Conservation (phyloP, 2,888 invertebrate genomes). For the Stenchaetothrips biformis region DNA sequence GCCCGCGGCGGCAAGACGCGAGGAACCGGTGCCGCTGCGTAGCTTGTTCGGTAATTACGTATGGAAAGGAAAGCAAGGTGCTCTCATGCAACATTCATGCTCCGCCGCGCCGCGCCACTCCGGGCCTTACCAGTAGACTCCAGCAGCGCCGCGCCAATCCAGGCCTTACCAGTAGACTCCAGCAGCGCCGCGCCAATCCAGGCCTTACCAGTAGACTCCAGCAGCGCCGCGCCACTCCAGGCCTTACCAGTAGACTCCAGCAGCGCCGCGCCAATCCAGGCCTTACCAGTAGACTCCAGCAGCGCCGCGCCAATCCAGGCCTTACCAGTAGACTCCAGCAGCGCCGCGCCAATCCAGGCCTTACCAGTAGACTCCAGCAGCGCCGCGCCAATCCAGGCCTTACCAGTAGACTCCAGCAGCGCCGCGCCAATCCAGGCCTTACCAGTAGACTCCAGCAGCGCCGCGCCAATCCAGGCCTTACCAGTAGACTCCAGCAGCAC, state of each 20-base stretch:
- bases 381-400: neutral
- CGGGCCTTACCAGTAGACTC: neutral
- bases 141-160: neutral
- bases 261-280: neutral
- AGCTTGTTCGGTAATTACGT: neutral
- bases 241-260: neutral
- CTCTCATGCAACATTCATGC: conserved; percentile 5
- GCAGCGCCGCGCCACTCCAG: neutral
- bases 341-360: neutral
- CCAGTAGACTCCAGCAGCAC: neutral
- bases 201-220: no score
- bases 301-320: neutral
- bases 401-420: neutral
- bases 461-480: neutral
- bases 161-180: neutral
- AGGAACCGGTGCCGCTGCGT: no score
- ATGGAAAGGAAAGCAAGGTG: neutral
- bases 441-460: no score
- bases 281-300: neutral
- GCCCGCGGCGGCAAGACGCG: no score
- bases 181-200: neutral
- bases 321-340: no score
- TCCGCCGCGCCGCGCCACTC: neutral
- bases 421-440: neutral
- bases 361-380: neutral